Conservation (phyloP, 2,113 vertebrate species). For the Procapra przewalskii region DNA sequence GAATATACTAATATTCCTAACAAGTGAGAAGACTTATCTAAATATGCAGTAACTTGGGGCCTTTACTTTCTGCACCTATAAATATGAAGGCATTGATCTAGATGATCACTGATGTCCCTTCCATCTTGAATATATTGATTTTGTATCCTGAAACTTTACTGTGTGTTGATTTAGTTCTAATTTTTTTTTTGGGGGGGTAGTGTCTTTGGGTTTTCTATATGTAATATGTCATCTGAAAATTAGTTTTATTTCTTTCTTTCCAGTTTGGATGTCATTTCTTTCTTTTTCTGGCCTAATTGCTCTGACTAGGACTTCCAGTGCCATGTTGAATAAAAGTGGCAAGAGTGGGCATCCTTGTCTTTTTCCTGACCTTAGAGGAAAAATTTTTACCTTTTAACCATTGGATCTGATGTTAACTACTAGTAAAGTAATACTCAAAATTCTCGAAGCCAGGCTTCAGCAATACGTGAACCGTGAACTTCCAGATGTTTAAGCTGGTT, state of each 20-base stretch:
- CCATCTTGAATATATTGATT: background rate
- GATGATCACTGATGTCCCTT: background rate
- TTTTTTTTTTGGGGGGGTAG: background rate
- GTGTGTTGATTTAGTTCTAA: background rate
- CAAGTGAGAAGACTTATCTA: background rate
- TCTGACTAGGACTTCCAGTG: background rate
- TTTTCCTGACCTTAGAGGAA: background rate
- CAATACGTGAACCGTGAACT: too few species aligned
- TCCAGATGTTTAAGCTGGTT: too few species aligned
- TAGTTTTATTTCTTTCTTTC: background rate
- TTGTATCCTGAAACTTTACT: background rate
- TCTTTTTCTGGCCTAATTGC: background rate
- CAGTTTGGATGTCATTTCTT: background rate
- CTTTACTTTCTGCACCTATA: background rate
- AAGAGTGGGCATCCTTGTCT: background rate
- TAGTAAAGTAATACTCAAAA: too few species aligned
- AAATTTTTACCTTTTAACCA: background rate
- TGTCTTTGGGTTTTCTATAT: background rate
- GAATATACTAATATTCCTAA: background rate
- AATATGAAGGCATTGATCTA: background rate
- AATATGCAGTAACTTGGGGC: background rate
- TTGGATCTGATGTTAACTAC: background rate
- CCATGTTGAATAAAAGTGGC: background rate
- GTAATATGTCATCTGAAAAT: background rate
- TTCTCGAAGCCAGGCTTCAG: too few species aligned